Conservation (phyloP, 1,140 invertebrate species). For the Drosophila trapezifrons region DNA sequence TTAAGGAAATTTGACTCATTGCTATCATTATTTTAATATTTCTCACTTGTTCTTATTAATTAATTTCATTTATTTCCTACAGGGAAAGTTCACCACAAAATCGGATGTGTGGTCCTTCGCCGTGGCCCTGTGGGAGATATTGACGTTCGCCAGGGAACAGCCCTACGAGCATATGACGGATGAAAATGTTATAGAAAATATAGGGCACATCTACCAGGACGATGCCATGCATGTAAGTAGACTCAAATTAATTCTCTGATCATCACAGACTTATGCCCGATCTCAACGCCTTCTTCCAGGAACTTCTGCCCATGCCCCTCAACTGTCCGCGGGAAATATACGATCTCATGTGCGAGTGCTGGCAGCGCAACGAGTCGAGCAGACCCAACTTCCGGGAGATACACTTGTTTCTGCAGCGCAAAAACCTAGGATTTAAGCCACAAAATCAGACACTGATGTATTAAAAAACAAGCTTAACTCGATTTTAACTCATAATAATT, state of each 20-base stretch:
- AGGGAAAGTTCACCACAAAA: constrained; percentile 93
- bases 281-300: constrained; percentile 82
- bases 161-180: constrained; percentile 92
- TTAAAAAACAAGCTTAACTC: constrained; percentile 36
- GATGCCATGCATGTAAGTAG: constrained; percentile 85
- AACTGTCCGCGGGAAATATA: constrained; percentile 96
- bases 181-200: constrained; percentile 92
- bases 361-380: constrained; percentile 93
- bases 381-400: constrained; percentile 96
- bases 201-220: constrained; percentile 89
- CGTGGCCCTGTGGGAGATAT: constrained; percentile 95
- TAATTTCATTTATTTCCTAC: constrained; percentile 67
- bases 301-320: constrained; percentile 90
- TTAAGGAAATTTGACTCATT: no score
- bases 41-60: not conserved
- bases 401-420: constrained; percentile 94
- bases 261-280: not conserved
- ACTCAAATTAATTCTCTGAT: not conserved
- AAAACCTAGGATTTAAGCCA: constrained; percentile 93
- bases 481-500: constrained; percentile 62
- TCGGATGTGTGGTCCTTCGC: constrained; percentile 96
- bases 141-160: constrained; percentile 92
- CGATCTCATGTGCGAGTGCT: constrained; percentile 97
- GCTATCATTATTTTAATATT: no score
- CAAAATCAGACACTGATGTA: constrained; percentile 65